Evolutionary conservation across 2,113 vertebrate genomes (phyloP).

Genomic region (Anseranas semipalmata): DNA sequence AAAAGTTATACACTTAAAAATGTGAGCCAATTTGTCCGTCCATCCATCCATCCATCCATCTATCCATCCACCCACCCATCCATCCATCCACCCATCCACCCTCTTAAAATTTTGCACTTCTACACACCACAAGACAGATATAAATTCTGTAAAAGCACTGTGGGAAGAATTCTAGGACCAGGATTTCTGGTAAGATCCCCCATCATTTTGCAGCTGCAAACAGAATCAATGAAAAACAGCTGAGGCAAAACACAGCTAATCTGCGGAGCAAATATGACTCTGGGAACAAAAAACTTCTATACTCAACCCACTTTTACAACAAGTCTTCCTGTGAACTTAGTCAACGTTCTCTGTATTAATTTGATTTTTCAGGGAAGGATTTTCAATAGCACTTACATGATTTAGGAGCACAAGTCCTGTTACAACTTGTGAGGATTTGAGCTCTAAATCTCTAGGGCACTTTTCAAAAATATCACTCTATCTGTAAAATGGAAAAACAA

Average conservation of each 20-base stretch:
- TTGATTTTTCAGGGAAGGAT: not conserved
- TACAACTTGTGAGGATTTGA: not conserved
- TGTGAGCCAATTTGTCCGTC: not conserved
- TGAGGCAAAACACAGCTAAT: not conserved
- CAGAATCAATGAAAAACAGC: not conserved
- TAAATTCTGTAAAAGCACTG: not conserved
- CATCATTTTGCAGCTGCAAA: not conserved
- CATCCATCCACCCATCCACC: not conserved
- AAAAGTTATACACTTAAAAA: not conserved
- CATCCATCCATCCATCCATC: no score
- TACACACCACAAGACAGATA: not conserved
- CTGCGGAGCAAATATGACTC: not conserved
- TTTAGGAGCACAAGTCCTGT: not conserved
- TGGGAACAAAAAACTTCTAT: not conserved
- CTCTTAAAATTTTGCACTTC: no score
- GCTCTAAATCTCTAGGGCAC: not conserved
- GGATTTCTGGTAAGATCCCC: not conserved
- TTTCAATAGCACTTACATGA: not conserved
- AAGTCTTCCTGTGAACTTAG: not conserved
- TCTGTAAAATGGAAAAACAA: constrained; percentile 38
- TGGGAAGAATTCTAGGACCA: not conserved
- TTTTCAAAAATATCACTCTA: not conserved
- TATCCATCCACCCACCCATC: no score
- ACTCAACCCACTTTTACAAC: not conserved
- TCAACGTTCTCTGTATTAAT: not conserved